phyloP scores from a whole-genome alignment of 1,140 invertebrate species.

The Apis dorsata region DNA sequence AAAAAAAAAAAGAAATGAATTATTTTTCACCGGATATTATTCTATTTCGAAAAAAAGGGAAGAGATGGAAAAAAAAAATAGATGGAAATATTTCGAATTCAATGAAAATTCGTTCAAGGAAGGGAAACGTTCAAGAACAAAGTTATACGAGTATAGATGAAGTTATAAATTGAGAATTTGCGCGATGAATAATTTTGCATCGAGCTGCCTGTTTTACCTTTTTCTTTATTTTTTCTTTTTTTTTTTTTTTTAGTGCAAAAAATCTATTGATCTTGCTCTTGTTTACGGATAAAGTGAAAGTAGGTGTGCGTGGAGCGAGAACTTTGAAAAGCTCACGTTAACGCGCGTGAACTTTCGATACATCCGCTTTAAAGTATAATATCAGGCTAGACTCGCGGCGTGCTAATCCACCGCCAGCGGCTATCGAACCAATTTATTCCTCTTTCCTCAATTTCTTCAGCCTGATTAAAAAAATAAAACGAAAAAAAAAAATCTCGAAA shows the following conservation, averaged over 20 bases:
- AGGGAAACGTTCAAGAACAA: too few relatives aligned
- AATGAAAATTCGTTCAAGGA: too few relatives aligned
- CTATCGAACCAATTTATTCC: constrained; percentile 59
- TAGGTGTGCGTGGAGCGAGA: neutral
- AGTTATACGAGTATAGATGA: too few relatives aligned
- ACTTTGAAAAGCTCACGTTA: neutral
- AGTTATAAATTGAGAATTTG: too few relatives aligned
- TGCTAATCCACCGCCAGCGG: constrained; percentile 51
- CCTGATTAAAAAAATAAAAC: constrained; percentile 12
- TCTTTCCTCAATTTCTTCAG: constrained; percentile 21
- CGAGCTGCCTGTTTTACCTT: neutral
- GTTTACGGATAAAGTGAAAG: constrained; percentile 1
- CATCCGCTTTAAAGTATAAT: constrained; percentile 60
- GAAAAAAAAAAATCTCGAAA: neutral
- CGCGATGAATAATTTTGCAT: too few relatives aligned
- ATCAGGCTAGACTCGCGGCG: constrained; percentile 36
- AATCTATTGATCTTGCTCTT: neutral
- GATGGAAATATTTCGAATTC: too few relatives aligned
- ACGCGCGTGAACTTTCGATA: constrained; percentile 17
- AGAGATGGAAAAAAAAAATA: too few relatives aligned
- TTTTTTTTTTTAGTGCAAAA: neutral
- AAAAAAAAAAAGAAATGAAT: too few relatives aligned
- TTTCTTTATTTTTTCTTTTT: neutral
- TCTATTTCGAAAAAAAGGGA: too few relatives aligned
- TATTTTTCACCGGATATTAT: too few relatives aligned